Conservation (phyloP, 2,888 invertebrate species). For the Apotomis capreana region DNA sequence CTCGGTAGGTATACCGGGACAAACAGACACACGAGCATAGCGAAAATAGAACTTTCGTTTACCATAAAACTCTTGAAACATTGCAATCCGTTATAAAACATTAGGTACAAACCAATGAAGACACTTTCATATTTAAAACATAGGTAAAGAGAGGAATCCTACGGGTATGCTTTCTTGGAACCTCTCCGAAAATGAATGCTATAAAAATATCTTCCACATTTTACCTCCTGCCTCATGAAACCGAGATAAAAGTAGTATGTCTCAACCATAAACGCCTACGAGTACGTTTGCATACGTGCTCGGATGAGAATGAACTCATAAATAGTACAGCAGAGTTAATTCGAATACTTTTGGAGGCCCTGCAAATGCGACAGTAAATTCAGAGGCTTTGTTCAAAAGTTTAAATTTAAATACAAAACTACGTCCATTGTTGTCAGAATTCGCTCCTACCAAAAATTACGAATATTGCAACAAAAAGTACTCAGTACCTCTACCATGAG, state of each 20-base stretch:
- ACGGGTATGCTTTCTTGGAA: too few species aligned
- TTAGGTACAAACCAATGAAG: too few species aligned
- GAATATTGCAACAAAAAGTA: neutral
- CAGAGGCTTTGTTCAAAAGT: slow-evolving; percentile 11
- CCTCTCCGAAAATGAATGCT: too few species aligned
- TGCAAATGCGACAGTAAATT: slow-evolving; percentile 13
- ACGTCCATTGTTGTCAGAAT: neutral
- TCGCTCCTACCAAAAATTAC: neutral
- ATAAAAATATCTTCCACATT: too few species aligned
- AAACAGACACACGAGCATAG: too few species aligned
- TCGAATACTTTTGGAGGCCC: slow-evolving; percentile 1
- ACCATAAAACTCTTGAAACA: neutral
- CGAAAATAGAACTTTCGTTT: too few species aligned
- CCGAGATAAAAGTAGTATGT: neutral
- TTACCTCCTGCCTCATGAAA: too few species aligned
- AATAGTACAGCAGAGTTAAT: slow-evolving; percentile 4
- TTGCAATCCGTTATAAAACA: too few species aligned
- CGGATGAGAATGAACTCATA: neutral
- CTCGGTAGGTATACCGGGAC: too few species aligned
- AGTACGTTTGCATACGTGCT: neutral
- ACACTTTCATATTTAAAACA: too few species aligned
- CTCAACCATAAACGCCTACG: neutral
- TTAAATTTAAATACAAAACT: neutral
- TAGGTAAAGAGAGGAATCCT: too few species aligned
- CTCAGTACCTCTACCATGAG: too few species aligned